These are phyloP conservation scores for Exaiptasia diaphana DNA, from an alignment of 64 coral and sea anemone genomes.

Conservation along the genomic window DNA sequence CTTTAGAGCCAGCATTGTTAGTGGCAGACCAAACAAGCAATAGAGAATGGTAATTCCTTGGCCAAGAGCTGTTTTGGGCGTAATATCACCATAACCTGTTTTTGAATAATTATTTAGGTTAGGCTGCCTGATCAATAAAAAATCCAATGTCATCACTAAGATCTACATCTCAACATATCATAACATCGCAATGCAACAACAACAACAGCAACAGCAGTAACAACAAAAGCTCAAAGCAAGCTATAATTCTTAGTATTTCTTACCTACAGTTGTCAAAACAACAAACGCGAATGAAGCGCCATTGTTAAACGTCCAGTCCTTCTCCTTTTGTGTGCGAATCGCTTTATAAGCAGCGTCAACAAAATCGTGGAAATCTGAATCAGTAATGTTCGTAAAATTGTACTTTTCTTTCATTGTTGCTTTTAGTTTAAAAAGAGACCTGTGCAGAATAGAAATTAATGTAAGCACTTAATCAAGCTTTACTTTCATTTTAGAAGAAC, in stretches of 20 bases:
- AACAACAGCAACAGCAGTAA: no score
- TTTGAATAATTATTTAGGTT: no score
- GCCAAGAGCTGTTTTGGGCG: constrained; percentile 5
- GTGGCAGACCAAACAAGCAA: constrained; percentile 2
- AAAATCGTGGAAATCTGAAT: not conserved
- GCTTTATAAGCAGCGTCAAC: not conserved
- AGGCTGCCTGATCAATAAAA: no score
- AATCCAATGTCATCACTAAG: no score
- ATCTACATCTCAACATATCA: no score
- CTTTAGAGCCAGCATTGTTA: not conserved
- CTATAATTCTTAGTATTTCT: no score
- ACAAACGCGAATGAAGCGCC: not conserved
- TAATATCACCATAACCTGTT: constrained; percentile 1
- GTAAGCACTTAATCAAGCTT: no score
- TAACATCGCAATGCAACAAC: no score
- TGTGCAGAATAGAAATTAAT: no score
- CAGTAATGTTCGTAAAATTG: not conserved
- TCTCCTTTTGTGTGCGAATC: not conserved
- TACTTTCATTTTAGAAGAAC: no score
- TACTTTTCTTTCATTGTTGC: not conserved
- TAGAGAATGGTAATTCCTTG: not conserved
- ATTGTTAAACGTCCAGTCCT: not conserved
- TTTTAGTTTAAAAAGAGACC: not conserved
- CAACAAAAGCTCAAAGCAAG: no score
- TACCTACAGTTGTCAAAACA: not conserved